phyloP scores from a whole-genome alignment of 53 echinoderm and acorn worm genomes.

The Antedon mediterranea region DNA sequence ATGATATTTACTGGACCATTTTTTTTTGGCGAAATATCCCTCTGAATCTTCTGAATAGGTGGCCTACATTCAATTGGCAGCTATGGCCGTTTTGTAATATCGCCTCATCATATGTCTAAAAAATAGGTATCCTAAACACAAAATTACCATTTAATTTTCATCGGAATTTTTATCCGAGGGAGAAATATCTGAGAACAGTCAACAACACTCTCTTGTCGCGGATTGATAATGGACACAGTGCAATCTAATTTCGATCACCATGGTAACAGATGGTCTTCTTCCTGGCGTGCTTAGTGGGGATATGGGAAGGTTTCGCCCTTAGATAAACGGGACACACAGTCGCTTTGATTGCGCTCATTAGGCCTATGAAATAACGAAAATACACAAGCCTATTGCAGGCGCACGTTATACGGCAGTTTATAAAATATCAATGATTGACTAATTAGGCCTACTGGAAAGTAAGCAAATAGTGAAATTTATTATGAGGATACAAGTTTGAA shows the following conservation, averaged over 20 bases:
- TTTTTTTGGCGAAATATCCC: too few relatives aligned
- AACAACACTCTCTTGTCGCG: background rate
- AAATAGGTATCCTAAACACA: background rate
- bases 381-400: background rate
- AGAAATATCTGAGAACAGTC: background rate
- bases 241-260: background rate
- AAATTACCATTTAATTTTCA: background rate
- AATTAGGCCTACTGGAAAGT: too few relatives aligned
- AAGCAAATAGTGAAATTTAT: too few relatives aligned
- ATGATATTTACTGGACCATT: too few relatives aligned
- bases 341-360: background rate
- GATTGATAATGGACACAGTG: background rate
- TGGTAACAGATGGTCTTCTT: background rate
- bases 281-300: background rate
- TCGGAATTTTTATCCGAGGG: background rate
- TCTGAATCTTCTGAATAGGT: too few relatives aligned
- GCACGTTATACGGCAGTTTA: too few relatives aligned
- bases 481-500: too few relatives aligned
- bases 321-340: background rate
- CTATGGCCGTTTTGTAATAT: too few relatives aligned
- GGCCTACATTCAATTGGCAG: too few relatives aligned
- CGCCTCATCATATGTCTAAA: too few relatives aligned
- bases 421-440: too few relatives aligned
- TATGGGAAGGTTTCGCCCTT: background rate
- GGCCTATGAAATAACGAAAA: background rate